Evolutionary conservation across 2,888 invertebrate genomes (phyloP).

Genomic region (Pollenia angustigena): DNA sequence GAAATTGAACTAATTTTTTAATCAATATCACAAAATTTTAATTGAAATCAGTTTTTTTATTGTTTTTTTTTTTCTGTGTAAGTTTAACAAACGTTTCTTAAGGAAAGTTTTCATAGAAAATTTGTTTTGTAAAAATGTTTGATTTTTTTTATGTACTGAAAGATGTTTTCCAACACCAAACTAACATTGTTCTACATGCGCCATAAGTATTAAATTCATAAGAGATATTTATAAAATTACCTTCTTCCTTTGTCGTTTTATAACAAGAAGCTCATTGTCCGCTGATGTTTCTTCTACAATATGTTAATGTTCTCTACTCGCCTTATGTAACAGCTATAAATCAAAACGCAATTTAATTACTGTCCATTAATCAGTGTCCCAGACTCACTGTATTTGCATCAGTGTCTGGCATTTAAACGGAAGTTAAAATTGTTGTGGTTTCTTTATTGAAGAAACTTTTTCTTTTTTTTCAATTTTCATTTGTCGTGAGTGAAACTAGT

Average conservation of each 20-base stretch:
- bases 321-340: slow-evolving; percentile 36
- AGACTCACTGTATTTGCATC: slow-evolving; percentile 51
- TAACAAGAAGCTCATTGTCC: slow-evolving; percentile 30
- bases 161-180: background rate
- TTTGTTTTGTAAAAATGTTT: background rate
- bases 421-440: slow-evolving; percentile 49
- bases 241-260: background rate
- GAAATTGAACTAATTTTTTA: too few species aligned
- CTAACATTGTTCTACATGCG: background rate
- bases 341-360: slow-evolving; percentile 53
- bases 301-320: slow-evolving; percentile 10
- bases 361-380: slow-evolving; percentile 52
- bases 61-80: too few species aligned
- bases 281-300: background rate
- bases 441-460: background rate
- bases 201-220: background rate
- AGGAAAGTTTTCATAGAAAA: too few species aligned
- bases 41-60: too few species aligned
- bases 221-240: slow-evolving; percentile 1
- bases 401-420: slow-evolving; percentile 58
- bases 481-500: slow-evolving; percentile 54
- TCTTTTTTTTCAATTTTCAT: background rate
- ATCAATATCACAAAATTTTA: too few species aligned
- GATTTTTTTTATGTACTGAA: background rate
- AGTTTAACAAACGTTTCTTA: too few species aligned